Evolutionary conservation across 2,113 vertebrate species (phyloP).

Genomic region (Melozone crissalis): DNA sequence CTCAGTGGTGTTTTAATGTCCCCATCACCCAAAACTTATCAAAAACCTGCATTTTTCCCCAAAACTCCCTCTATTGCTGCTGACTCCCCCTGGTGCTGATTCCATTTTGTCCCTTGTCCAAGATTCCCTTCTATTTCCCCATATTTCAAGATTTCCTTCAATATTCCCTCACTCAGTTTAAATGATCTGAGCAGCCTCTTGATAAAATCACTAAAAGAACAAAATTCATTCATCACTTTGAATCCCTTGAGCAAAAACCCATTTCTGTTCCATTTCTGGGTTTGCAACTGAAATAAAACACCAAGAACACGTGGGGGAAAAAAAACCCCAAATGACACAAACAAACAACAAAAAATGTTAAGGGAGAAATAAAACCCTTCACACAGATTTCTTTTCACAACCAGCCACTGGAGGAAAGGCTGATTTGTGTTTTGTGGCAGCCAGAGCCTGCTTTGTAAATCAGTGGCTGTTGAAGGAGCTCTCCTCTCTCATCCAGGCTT

Average conservation of each 20-base stretch:
- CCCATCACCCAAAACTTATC: fast-evolving
- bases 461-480: neutral
- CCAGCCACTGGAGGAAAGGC: neutral
- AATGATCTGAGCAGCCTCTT: neutral
- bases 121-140: too few species aligned
- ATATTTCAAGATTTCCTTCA: too few species aligned
- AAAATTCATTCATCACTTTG: neutral
- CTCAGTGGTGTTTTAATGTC: neutral
- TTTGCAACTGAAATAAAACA: neutral
- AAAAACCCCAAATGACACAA: neutral
- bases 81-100: too few species aligned
- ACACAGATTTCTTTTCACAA: neutral
- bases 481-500: neutral
- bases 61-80: neutral
- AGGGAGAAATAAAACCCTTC: neutral
- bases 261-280: neutral
- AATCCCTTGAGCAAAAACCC: neutral
- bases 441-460: neutral
- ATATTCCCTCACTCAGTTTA: neutral
- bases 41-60: fast-evolving
- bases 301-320: neutral
- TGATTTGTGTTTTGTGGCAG: fast-evolving
- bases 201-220: neutral
- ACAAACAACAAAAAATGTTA: fast-evolving
- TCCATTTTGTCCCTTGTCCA: fast-evolving